Evolutionary conservation across 2,888 invertebrate genomes (phyloP).

Genomic region (Ormyrus thymus): DNA sequence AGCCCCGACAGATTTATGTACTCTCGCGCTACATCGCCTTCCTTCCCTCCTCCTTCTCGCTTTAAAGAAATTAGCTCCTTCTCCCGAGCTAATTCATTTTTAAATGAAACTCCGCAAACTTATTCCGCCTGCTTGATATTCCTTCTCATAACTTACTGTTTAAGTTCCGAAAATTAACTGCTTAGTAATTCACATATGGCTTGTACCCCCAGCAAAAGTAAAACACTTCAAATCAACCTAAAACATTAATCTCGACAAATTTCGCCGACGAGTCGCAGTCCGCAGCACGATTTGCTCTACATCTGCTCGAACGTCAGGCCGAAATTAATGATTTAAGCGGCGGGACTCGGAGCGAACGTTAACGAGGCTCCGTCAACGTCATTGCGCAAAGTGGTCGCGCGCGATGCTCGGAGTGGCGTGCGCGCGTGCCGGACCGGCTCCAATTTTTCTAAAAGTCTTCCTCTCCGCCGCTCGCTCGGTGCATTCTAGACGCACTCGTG

Average conservation of each 20-base stretch:
- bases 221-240: too few relatives aligned
- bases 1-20: slow-evolving; percentile 53
- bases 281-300: background rate
- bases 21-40: slow-evolving; percentile 28
- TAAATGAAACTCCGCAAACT: slow-evolving; percentile 4
- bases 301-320: background rate
- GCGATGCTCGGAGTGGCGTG: background rate
- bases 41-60: slow-evolving; percentile 6
- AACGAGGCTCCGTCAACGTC: slow-evolving; percentile 14
- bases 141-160: too few relatives aligned
- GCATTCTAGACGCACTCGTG: slow-evolving; percentile 60
- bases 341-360: background rate
- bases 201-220: too few relatives aligned
- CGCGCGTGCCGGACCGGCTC: slow-evolving; percentile 66
- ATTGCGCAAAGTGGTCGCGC: slow-evolving; percentile 26
- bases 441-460: slow-evolving; percentile 50
- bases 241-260: too few relatives aligned
- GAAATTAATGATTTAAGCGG: slow-evolving; percentile 36
- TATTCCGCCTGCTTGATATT: too few relatives aligned
- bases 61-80: slow-evolving; percentile 34
- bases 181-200: too few relatives aligned
- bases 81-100: slow-evolving; percentile 29
- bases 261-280: too few relatives aligned
- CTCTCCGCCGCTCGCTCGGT: slow-evolving; percentile 51
- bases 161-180: too few relatives aligned